Conservation (phyloP, 1,140 invertebrate species). For the Drosophila nasuta region DNA sequence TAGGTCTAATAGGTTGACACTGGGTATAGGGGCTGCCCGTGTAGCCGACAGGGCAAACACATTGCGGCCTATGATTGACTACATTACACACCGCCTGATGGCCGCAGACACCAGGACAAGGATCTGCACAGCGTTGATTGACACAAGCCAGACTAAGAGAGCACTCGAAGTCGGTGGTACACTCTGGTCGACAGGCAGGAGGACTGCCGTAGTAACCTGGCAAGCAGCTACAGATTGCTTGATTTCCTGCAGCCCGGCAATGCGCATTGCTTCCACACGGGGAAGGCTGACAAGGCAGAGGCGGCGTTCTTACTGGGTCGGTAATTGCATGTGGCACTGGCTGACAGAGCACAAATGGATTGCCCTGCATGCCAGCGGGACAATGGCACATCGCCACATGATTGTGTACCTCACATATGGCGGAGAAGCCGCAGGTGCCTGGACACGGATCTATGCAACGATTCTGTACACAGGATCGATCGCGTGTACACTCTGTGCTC, state of each 20-base stretch:
- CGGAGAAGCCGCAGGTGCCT: conserved; percentile 90
- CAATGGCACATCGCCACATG: conserved; percentile 85
- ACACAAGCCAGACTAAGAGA: conserved; percentile 86
- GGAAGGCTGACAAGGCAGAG: conserved; percentile 86
- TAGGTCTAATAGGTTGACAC: conserved; percentile 88
- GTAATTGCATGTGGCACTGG: conserved; percentile 84
- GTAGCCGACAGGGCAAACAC: conserved; percentile 89
- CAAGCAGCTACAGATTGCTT: conserved; percentile 85
- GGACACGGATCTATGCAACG: conserved; percentile 91
- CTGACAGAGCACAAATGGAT: conserved; percentile 74
- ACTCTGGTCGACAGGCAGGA: conserved; percentile 87
- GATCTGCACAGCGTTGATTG: conserved; percentile 87
- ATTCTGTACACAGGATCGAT: conserved; percentile 90
- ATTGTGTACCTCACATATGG: conserved; percentile 91
- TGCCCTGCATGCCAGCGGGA: conserved; percentile 66
- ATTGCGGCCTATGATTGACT: conserved; percentile 93
- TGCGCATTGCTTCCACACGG: conserved; percentile 87
- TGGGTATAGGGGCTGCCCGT: conserved; percentile 90
- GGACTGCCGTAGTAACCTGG: conserved; percentile 86
- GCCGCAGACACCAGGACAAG: conserved; percentile 87
- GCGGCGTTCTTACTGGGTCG: conserved; percentile 54
- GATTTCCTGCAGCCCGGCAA: conserved; percentile 85
- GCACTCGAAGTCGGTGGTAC: conserved; percentile 87
- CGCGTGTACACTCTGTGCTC: conserved; percentile 91
- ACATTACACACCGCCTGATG: conserved; percentile 91